Conservation (phyloP, 2,888 invertebrate genomes). For the Lydus trimaculatus region DNA sequence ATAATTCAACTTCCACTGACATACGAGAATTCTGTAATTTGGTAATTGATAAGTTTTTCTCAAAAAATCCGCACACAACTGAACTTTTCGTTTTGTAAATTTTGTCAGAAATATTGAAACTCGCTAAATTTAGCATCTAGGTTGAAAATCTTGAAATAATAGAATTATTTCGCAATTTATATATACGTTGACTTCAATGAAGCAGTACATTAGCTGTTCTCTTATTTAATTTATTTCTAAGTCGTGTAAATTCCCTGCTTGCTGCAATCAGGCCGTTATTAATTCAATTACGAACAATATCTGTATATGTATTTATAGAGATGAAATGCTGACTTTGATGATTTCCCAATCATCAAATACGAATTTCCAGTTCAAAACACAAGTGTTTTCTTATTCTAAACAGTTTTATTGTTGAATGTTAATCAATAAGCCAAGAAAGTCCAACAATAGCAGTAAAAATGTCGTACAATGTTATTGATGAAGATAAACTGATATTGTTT, state of each 20-base stretch:
- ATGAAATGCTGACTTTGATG: too few relatives aligned
- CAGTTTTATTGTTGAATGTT: not conserved
- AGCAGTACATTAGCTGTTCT: not conserved
- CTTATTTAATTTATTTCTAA: not conserved
- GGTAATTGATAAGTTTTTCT: not conserved
- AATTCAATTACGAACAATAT: not conserved
- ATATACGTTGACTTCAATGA: not conserved
- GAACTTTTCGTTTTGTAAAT: not conserved
- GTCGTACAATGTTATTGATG: not conserved
- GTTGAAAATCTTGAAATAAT: not conserved
- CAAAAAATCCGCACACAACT: too few relatives aligned
- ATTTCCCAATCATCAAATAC: too few relatives aligned
- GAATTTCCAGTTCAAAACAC: not conserved
- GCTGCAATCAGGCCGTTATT: not conserved
- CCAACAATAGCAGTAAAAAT: not conserved
- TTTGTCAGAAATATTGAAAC: not conserved
- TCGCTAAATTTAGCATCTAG: not conserved
- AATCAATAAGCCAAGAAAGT: too few relatives aligned
- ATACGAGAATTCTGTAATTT: not conserved
- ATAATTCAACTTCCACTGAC: not conserved
- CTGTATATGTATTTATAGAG: not conserved
- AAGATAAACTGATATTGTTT: not conserved
- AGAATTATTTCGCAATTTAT: not conserved
- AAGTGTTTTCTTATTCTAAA: not conserved
- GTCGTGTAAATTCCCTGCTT: not conserved